Evolutionary conservation across 2,797 vertebrate genomes (phyloP), one percentile per base, ranked within the genome.

Genomic region (Bufotes viridis): DNA sequence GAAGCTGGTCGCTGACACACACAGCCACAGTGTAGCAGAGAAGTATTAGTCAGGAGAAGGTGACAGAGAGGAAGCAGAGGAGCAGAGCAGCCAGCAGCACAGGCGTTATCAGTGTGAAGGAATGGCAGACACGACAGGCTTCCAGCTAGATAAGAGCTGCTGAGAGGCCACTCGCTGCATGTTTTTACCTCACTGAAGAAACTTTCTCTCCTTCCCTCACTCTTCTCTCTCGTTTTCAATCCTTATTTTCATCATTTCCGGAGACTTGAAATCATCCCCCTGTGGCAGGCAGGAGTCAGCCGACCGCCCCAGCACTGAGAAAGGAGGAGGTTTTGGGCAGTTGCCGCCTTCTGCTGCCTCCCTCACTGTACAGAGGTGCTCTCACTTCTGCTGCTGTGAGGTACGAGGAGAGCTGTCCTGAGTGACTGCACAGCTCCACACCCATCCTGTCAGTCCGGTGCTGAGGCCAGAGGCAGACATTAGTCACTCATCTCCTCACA

Each of bases 241-340:
- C 92, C 94, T 90, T 81, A 80, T 93, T 92, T 95, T 96, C 97
- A 97, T 97, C 97, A 97, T 94, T 95, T 98, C 97, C 96, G 97
- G 96, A 96, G 96, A 93, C 92, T 93, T 91, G 26, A 90, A 90
- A 94, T 91, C 84, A 92, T 93, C 89, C 93, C 93, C 90, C 93
- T 92, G 85, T 74, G 92, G 92, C 92, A 86, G 86, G 81, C 88
- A 74, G 34, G 34, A 74, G 34, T 20, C 34, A 89, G 91, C 91
- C 91, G 89, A 85, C 81, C 91, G 92, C 93, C 94, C 84, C 82
- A 93, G 34, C 93, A 94, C 92, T 91, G 91, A 67, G 51, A 87
- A 87, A 85, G 92, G 91, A 90, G 91, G 91, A 42, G 78, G 86
- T 34, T 81, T 72, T 51, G 51, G 42, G 42, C 0, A 60, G 70